Conservation (phyloP, 2,113 vertebrate species). For the Melanerpes formicivorus region DNA sequence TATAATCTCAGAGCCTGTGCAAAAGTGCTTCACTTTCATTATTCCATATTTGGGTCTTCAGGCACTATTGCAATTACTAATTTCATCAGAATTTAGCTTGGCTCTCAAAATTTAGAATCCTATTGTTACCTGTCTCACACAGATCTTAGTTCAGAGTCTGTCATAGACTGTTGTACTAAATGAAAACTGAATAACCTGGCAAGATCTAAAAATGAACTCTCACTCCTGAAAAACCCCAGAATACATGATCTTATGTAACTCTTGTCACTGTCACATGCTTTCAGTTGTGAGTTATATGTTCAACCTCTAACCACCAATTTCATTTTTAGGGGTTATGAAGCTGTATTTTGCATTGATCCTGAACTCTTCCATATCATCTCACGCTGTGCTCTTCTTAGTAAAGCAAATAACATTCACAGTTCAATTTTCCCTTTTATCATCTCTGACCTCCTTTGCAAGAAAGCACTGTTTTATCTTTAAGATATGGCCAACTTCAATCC, state of each 20-base stretch:
- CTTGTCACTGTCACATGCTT: background rate
- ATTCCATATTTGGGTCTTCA: background rate
- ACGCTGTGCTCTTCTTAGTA: background rate
- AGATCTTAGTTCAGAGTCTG: background rate
- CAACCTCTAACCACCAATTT: background rate
- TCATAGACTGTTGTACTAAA: background rate
- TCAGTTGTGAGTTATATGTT: background rate
- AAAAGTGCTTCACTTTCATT: background rate
- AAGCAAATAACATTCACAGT: background rate
- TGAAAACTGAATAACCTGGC: conserved; percentile 27
- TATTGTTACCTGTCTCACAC: background rate
- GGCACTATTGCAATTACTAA: background rate
- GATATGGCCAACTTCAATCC: background rate
- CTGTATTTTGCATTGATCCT: background rate
- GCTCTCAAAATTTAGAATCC: background rate
- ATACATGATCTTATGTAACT: background rate
- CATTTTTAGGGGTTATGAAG: background rate
- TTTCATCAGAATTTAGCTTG: background rate
- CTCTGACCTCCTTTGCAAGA: background rate
- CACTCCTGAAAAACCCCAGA: background rate
- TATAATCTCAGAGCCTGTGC: background rate
- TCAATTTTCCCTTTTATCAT: background rate
- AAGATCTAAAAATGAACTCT: conserved; percentile 34
- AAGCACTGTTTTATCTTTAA: background rate
- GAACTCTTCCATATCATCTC: background rate